Base-by-base conservation (phyloP, 1,140 invertebrate species). In the Orussus abietinus region DNA sequence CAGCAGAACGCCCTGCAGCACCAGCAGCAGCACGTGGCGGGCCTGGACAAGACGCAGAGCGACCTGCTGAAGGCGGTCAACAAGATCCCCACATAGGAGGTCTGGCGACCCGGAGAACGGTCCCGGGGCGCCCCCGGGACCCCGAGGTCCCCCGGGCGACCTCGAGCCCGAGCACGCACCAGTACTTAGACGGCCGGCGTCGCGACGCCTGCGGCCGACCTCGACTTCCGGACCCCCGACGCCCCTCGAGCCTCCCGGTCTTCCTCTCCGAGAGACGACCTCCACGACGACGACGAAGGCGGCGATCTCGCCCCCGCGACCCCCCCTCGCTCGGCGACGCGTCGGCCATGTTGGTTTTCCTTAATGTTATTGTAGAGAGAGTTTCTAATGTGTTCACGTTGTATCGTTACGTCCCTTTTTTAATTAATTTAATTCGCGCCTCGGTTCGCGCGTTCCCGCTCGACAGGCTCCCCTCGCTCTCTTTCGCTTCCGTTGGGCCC, bases 61-160 rank as follows among this genome's bases (percentile, higher is more conserved):
- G 79, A 82, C 63, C 77, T 81, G 47, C 75, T 81, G 45, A 81
- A 82, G 70, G 76, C 75, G 35, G 79, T 80, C 60, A 79, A 77
- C 61, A 82, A 82, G 69, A 79, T 82, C 57, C 78, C 78, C 36
- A 79, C 80, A 79, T 82, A 82, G 71, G 65, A 70, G 28, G 57
- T 55, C 54, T 57, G 59, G 49, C 48, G 42, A 50, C 51, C 44
- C 55, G 43, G n/a, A n/a, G n/a, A n/a, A n/a, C n/a, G n/a, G n/a
- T n/a, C n/a, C n/a, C n/a, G n/a, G n/a, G n/a, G n/a, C n/a, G n/a
- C n/a, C n/a, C n/a, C n/a, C n/a, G n/a, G n/a, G n/a, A n/a, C n/a
- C n/a, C n/a, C n/a, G n/a, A n/a, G n/a, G n/a, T n/a, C n/a, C n/a
- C n/a, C n/a, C n/a, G n/a, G n/a, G n/a, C n/a, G n/a, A n/a, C n/a